phyloP scores from a whole-genome alignment of 2,113 vertebrate genomes.

The Progne subis region DNA sequence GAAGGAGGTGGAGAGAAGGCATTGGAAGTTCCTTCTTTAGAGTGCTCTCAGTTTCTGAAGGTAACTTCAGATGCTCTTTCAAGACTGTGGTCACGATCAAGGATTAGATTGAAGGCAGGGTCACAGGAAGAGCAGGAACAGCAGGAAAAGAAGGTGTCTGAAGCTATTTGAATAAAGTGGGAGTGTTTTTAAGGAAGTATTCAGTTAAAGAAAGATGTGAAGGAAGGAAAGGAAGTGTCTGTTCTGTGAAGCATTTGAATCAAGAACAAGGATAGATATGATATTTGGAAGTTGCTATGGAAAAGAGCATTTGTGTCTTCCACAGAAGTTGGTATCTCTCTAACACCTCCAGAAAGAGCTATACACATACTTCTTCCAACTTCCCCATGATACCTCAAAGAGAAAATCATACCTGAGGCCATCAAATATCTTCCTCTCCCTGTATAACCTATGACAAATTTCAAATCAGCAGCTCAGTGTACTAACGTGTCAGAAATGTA shows the following conservation, averaged over 20 bases:
- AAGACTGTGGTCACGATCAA: background rate
- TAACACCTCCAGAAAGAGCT: background rate
- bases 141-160: background rate
- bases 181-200: background rate
- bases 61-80: background rate
- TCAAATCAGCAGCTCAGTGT: background rate
- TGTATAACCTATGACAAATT: background rate
- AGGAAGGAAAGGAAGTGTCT: background rate
- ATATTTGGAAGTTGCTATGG: background rate
- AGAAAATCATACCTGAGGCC: background rate
- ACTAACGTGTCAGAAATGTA: background rate
- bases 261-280: background rate
- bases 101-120: background rate
- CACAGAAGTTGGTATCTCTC: background rate
- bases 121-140: background rate
- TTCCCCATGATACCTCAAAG: background rate
- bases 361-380: background rate
- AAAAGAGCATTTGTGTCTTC: background rate
- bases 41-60: background rate
- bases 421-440: background rate
- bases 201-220: background rate
- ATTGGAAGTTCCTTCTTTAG: background rate
- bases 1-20: background rate
- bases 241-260: background rate
- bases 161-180: background rate